Evolutionary conservation across 2,113 vertebrate genomes (phyloP).

Genomic region (Hemiscyllium ocellatum): DNA sequence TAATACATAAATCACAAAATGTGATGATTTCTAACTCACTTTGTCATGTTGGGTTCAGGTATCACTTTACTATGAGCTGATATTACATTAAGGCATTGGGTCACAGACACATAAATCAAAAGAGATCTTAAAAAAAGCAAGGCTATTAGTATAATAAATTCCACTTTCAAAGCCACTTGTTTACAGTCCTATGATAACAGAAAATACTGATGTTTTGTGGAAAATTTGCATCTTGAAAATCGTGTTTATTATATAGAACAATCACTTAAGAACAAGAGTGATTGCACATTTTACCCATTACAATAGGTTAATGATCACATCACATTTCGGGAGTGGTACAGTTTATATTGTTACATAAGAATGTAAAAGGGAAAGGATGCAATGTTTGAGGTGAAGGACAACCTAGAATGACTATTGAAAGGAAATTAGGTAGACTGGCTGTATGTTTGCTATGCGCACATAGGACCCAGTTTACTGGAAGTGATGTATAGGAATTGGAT

Average conservation of each 20-base stretch:
- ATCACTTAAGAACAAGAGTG: not conserved
- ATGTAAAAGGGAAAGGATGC: not conserved
- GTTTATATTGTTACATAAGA: not conserved
- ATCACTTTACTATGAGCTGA: not conserved
- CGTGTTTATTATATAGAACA: not conserved
- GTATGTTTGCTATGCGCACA: not conserved
- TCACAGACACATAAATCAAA: not conserved
- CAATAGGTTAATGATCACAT: not conserved
- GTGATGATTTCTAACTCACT: not conserved
- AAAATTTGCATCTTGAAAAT: not conserved
- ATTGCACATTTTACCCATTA: not conserved
- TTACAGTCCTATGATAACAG: not conserved
- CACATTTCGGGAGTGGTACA: not conserved
- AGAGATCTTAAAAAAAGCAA: not conserved
- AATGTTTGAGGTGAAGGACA: not conserved
- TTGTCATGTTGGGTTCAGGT: not conserved
- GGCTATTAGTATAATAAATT: not conserved
- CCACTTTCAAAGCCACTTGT: not conserved
- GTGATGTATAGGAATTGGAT: not conserved
- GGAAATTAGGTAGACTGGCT: not conserved
- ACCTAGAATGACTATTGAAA: not conserved
- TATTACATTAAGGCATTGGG: not conserved
- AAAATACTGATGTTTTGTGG: not conserved
- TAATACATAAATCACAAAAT: slow-evolving; percentile 18
- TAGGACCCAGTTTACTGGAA: not conserved